Conservation (phyloP, 2,888 invertebrate genomes). For the Aporophyla lueneburgensis region DNA sequence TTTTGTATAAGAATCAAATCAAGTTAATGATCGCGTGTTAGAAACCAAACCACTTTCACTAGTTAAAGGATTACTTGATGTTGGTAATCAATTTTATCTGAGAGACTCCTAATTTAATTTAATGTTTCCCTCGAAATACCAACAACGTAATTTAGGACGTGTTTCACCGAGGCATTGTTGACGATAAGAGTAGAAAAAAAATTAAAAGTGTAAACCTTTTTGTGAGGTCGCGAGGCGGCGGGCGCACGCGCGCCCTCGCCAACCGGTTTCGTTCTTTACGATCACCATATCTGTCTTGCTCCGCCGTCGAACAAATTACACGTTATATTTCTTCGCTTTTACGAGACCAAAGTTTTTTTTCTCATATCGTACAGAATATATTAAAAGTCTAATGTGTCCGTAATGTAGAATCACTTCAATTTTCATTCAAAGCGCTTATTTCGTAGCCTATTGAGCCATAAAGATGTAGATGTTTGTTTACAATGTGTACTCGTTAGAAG, state of each 20-base stretch:
- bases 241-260: slow-evolving; percentile 87
- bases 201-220: slow-evolving; percentile 89
- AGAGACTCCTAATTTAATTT: slow-evolving; percentile 79
- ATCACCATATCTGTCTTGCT: slow-evolving; percentile 90
- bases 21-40: slow-evolving; percentile 28
- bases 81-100: slow-evolving; percentile 69
- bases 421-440: slow-evolving; percentile 79
- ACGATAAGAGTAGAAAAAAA: slow-evolving; percentile 85
- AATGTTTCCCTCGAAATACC: slow-evolving; percentile 82
- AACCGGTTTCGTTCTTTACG: slow-evolving; percentile 90
- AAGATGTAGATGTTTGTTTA: slow-evolving; percentile 77
- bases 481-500: slow-evolving; percentile 73
- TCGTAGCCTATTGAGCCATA: slow-evolving; percentile 77
- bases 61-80: slow-evolving; percentile 53
- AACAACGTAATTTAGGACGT: slow-evolving; percentile 86
- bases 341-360: slow-evolving; percentile 86
- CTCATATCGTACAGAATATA: slow-evolving; percentile 81
- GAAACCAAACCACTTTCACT: slow-evolving; percentile 69
- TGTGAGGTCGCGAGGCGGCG: slow-evolving; percentile 88
- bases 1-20: slow-evolving; percentile 20
- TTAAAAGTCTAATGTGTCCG: slow-evolving; percentile 83
- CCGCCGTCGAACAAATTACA: slow-evolving; percentile 89
- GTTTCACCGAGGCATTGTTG: slow-evolving; percentile 85
- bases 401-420: slow-evolving; percentile 81
- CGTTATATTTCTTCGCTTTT: slow-evolving; percentile 90